Base-by-base conservation (phyloP, 2,113 vertebrate species). In the Barnardius zonarius region DNA sequence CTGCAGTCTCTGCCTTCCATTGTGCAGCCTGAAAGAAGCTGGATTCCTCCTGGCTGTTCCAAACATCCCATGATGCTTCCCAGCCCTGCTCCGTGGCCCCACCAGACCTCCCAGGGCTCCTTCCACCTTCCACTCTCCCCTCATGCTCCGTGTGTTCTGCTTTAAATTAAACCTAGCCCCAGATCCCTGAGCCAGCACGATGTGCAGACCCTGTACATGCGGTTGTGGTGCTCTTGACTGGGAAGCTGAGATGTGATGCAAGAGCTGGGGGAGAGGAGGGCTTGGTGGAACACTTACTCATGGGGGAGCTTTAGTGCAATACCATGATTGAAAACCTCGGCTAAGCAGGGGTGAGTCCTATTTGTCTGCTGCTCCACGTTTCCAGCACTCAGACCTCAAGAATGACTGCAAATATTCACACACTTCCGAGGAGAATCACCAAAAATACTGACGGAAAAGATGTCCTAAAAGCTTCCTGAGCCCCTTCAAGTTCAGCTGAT, bases 191-290 rank as follows among this genome's bases (percentile, higher is more conserved):
- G 69, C 35, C 74, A 35, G 1, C 39, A 0, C 15, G 7, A 51
- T 4, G 61, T 1, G 31, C 61, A 24, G 61, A 10, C 17, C 1
- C 1, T 4, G 13, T 0, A 2, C 7, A 11, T 9, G 0, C 1
- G 27, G 48, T 13, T 64, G 10, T 37, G 57, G 19, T 81, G 51
- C 16, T 43, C 62, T 16, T 43, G 33, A 1, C 18, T 4, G 39
- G 33, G 59, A 27, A n/a, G 68, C 9, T 35, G 59, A 11, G 25
- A 7, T 16, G 30, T 1, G 1, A 13, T 3, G 59, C 41, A 62
- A 52, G 46, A 67, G n/a, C 57, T 52, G 43, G 55, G n/a, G 30
- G 11, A 51, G n/a, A 90, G 30, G 49, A 73, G 18, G 11, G 13
- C 31, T 75, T 46, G 31, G 57, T 39, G 10, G 23, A 76, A 33